A percentile compares a stretch with the other conserved stretches of the same genome.
Evolutionary conservation across 2,888 invertebrate genomes (phyloP).

Genomic region (Standfussiana lucernea): DNA sequence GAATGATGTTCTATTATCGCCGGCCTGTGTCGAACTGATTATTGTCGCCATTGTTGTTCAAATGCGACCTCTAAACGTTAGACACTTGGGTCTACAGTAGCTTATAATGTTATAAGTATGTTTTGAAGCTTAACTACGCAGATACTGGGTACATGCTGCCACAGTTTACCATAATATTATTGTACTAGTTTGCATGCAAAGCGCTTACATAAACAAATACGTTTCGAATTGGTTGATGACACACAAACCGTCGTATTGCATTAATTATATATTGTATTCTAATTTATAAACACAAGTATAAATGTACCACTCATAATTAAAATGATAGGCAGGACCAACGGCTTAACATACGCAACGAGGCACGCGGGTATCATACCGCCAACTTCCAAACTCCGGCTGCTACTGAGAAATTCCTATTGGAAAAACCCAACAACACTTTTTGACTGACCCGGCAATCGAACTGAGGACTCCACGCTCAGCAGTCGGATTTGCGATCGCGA

Average conservation of each 20-base stretch:
- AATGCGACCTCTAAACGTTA: neutral
- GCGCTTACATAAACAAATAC: slow-evolving; percentile 22
- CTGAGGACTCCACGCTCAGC: neutral
- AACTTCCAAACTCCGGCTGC: neutral
- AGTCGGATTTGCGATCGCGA: neutral
- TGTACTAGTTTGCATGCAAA: slow-evolving; percentile 1
- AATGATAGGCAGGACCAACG: neutral
- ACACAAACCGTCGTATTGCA: neutral
- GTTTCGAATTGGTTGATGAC: slow-evolving; percentile 27
- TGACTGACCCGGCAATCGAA: neutral
- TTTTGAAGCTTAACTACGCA: neutral
- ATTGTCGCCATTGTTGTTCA: neutral
- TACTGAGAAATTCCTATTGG: neutral
- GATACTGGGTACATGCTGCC: neutral
- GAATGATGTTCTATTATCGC: neutral
- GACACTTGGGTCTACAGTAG: neutral
- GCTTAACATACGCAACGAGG: neutral
- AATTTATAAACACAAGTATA: neutral
- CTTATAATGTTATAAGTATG: too few relatives aligned
- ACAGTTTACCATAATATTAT: slow-evolving; percentile 9
- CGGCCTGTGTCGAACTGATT: neutral
- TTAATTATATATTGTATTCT: neutral
- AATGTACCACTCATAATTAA: neutral
- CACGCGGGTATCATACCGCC: neutral
- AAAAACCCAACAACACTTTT: neutral